phyloP scores from a whole-genome alignment of 2,888 invertebrate species.

The Gasteruption jaculator region DNA sequence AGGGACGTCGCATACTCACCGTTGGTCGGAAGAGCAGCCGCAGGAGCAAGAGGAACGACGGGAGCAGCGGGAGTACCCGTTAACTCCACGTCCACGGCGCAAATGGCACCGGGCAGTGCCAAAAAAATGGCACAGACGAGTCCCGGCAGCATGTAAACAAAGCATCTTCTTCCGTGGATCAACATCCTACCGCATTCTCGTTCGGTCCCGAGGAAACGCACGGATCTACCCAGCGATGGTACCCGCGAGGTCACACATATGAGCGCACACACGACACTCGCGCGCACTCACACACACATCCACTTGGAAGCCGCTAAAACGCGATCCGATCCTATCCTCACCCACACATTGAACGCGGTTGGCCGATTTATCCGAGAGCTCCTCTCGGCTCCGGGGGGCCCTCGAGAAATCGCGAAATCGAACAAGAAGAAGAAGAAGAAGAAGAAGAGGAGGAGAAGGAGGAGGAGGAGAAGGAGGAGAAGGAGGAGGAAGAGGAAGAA shows the following conservation, averaged over 20 bases:
- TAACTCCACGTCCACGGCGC: too few species aligned
- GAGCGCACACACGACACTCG: background rate
- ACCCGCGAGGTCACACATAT: background rate
- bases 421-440: too few species aligned
- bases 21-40: background rate
- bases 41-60: background rate
- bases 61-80: background rate
- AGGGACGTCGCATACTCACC: background rate
- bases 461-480: too few species aligned
- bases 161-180: conserved; percentile 38
- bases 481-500: too few species aligned
- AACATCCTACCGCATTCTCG: conserved; percentile 45
- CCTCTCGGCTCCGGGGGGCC: too few species aligned
- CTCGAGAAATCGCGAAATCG: too few species aligned
- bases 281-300: conserved; percentile 2
- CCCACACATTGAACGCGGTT: too few species aligned
- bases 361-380: too few species aligned
- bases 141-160: conserved; percentile 32
- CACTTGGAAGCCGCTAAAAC: too few species aligned
- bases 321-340: too few species aligned
- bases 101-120: conserved; percentile 25
- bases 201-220: conserved; percentile 6
- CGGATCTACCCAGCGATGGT: background rate
- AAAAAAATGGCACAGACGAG: too few species aligned
- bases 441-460: too few species aligned